Percentiles rank a stretch among this genome's conserved stretches.
phyloP scores from a whole-genome alignment of 2,797 vertebrate genomes.

The Smutsia temminckii region DNA sequence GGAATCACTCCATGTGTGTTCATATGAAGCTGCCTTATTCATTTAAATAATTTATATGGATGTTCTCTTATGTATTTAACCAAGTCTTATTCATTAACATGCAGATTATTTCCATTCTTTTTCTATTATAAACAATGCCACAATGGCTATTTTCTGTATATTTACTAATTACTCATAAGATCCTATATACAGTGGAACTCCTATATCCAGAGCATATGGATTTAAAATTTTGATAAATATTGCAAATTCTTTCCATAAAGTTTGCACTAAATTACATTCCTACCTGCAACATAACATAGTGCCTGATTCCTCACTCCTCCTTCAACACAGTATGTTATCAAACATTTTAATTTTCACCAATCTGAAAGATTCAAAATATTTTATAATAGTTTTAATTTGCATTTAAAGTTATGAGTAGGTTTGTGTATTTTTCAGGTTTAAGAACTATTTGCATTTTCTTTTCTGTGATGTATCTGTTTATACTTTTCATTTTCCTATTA shows the following conservation, averaged over 20 bases:
- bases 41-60: slow-evolving; percentile 8
- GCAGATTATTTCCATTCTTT: not conserved
- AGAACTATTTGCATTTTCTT: not conserved
- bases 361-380: slow-evolving; percentile 1
- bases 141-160: not conserved
- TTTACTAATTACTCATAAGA: not conserved
- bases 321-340: not conserved
- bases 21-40: not conserved
- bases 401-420: not conserved
- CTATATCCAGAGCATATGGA: not conserved
- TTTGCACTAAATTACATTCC: not conserved
- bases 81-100: not conserved
- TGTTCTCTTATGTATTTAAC: not conserved
- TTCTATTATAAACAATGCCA: not conserved
- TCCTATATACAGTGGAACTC: not conserved
- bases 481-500: not conserved
- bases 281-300: not conserved
- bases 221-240: slow-evolving; percentile 31
- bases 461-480: not conserved
- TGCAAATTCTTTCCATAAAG: not conserved
- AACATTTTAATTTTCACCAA: not conserved
- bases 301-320: not conserved
- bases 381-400: not conserved
- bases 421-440: not conserved
- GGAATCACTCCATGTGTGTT: not conserved